phyloP scores from a whole-genome alignment of 2,113 vertebrate species.

The Alethe castanea region DNA sequence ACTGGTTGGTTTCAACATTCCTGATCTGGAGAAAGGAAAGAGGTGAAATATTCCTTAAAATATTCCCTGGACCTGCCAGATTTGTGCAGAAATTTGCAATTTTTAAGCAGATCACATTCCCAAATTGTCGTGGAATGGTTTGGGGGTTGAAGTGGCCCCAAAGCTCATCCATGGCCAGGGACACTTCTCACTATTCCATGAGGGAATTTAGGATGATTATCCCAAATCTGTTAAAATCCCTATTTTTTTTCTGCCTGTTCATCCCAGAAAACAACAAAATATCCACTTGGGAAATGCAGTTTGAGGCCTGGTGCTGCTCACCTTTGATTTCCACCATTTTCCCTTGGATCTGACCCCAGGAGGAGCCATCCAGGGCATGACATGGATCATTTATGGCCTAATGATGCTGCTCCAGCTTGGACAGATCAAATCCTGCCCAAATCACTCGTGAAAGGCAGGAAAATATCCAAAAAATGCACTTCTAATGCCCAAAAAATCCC shows the following conservation, averaged over 20 bases:
- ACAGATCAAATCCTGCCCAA: background rate
- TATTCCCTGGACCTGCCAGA: accelerated
- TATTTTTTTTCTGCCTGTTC: background rate
- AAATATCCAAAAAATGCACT: accelerated
- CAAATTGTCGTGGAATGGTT: accelerated
- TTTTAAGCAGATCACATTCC: background rate
- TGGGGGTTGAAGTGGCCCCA: background rate
- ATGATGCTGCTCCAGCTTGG: accelerated
- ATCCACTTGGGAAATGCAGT: accelerated
- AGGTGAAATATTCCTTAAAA: background rate
- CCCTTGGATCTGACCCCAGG: background rate
- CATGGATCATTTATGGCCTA: accelerated
- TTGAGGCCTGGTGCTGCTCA: accelerated
- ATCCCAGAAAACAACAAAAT: background rate
- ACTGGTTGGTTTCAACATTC: slow-evolving; percentile 98
- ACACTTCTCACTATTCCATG: accelerated
- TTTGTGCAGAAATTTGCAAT: accelerated
- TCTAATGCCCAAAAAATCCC: background rate
- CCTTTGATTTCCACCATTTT: accelerated
- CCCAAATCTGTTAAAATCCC: background rate
- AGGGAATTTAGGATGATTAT: background rate
- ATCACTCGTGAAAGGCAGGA: background rate
- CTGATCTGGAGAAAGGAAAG: slow-evolving; percentile 80
- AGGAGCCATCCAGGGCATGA: background rate
- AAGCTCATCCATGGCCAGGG: background rate